Base-by-base conservation (phyloP, 2,888 invertebrate genomes). In the Lasioglossum villosulum region DNA sequence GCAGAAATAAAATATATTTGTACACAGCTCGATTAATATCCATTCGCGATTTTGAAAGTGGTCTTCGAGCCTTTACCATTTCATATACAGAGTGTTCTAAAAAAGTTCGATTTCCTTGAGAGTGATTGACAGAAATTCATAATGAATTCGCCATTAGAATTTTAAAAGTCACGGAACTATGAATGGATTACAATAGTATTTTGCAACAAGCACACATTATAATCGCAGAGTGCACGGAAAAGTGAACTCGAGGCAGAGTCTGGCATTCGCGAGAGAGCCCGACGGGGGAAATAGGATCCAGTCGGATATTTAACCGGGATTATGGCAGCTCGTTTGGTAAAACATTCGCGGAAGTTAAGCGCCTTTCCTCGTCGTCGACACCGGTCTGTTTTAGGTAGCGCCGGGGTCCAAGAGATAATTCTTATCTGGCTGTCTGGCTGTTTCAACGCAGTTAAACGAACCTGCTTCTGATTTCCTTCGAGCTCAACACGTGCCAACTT, bases 261-360 rank as follows among this genome's bases (percentile, higher is more conserved):
- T 68, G 71, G 74, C 78, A 63, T 75, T 77, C 59, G 70, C 4
- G 63, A n/a, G 66, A 48, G 68, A n/a, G 52, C n/a, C 52, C 23
- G 52, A 10, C 52, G 39, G 39, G 27, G 83, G 78, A 75, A 86
- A 81, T 78, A 86, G 82, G 80, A 89, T 89, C 86, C 83, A 89
- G 80, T 84, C 79, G 91, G 90, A 91, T 91, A 92, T 93, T 93
- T 92, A 92, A 92, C 90, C 89, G 87, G 90, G 92, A 92, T 92
- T 92, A 91, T 92, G 91, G 92, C 91, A 89, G 82, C 90, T 89
- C 92, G 91, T 93, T 93, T 92, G 90, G 91, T 89, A 90, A 93
- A 93, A 93, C 92, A 92, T 93, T 91, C 87, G 89, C 90, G 88
- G 84, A 92, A 92, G 91, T 93, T 93, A 91, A 92, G 92, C 92